Evolutionary conservation across 2,113 vertebrate genomes (phyloP).

Genomic region (Anolis carolinensis): DNA sequence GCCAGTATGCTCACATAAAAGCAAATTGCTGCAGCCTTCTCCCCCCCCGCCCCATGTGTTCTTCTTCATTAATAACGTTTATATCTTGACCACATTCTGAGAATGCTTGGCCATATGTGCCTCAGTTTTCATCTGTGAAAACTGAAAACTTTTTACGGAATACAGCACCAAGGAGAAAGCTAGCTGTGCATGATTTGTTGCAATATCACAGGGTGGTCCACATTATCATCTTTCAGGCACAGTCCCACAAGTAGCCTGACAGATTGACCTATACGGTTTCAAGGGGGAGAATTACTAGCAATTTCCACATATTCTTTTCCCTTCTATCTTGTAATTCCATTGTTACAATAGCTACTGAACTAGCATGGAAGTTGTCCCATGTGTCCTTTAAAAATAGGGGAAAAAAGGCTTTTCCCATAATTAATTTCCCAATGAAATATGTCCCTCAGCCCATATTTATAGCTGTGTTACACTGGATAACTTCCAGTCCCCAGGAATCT

Average conservation of each 20-base stretch:
- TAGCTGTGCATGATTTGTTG: not conserved
- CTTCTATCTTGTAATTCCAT: constrained; percentile 40
- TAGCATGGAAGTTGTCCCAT: constrained; percentile 56
- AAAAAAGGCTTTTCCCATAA: constrained; percentile 69
- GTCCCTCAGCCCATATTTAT: constrained; percentile 62
- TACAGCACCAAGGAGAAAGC: not conserved
- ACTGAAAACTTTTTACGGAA: not conserved
- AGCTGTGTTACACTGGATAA: constrained; percentile 55
- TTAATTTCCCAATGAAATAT: constrained; percentile 70
- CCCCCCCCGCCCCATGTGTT: too few relatives aligned
- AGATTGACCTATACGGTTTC: not conserved
- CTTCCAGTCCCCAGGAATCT: constrained; percentile 57
- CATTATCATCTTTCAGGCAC: not conserved
- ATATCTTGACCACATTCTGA: too few relatives aligned
- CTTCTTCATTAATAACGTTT: too few relatives aligned
- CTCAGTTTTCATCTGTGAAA: not conserved
- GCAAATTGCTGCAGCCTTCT: too few relatives aligned
- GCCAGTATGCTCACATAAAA: too few relatives aligned
- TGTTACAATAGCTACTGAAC: constrained; percentile 24
- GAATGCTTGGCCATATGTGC: not conserved
- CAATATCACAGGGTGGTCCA: not conserved
- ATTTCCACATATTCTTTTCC: constrained; percentile 52
- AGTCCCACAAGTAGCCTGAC: not conserved
- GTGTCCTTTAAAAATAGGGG: constrained; percentile 47
- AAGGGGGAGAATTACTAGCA: not conserved